A percentile compares a stretch with the other conserved stretches of the same genome.
Conservation (phyloP, 1,140 invertebrate species). For the Oedothorax gibbosus region DNA sequence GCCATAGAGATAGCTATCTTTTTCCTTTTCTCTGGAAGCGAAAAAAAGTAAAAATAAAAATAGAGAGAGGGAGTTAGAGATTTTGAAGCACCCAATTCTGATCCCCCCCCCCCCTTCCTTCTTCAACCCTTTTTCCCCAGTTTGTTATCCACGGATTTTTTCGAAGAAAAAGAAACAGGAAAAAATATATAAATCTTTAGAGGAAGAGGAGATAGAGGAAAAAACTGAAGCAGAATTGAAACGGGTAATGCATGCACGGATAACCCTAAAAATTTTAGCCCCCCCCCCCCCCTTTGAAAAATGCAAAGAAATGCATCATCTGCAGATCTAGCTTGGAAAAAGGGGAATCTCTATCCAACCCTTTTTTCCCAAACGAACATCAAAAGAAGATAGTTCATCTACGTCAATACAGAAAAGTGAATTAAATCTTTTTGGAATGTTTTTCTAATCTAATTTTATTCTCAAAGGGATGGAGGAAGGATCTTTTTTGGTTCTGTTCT, state of each 20-base stretch:
- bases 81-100: conserved; percentile 57
- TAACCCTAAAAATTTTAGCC: conserved; percentile 58
- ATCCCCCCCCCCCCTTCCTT: neutral
- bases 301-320: conserved; percentile 58
- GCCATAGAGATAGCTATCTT: conserved; percentile 57
- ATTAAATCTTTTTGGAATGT: conserved; percentile 51
- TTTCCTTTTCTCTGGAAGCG: conserved; percentile 9
- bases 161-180: conserved; percentile 36
- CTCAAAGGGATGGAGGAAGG: conserved; percentile 7
- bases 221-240: conserved; percentile 47
- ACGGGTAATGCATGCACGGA: conserved; percentile 60
- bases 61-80: conserved; percentile 41
- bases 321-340: conserved; percentile 46
- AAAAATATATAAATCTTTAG: conserved; percentile 21
- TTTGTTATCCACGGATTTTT: conserved; percentile 60
- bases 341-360: neutral
- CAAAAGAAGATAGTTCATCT: conserved; percentile 46
- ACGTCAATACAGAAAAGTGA: conserved; percentile 48
- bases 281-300: neutral
- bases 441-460: conserved; percentile 45
- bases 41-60: conserved; percentile 43
- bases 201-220: conserved; percentile 18
- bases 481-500: neutral
- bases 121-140: conserved; percentile 30
- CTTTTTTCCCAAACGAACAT: conserved; percentile 26